Conservation (phyloP, 2,113 vertebrate genomes). For the Pterocles orientalis region DNA sequence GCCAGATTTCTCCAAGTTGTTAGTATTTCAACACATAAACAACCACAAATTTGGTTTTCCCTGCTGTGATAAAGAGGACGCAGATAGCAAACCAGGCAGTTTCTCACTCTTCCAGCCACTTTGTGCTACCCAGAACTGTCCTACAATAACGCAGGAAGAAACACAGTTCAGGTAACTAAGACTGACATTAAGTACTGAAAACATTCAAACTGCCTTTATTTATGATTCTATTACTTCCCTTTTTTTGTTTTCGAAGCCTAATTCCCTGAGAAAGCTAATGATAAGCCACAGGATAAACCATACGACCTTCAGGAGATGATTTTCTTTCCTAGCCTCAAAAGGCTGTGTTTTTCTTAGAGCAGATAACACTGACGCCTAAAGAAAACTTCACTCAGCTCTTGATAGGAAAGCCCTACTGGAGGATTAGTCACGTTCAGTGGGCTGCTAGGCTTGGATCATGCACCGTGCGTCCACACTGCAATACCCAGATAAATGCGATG, state of each 20-base stretch:
- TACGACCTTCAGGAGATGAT: neutral
- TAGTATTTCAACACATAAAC: accelerated
- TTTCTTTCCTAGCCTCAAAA: neutral
- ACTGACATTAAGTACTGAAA: neutral
- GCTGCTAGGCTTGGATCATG: neutral
- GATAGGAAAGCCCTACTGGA: neutral
- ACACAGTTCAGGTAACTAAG: neutral
- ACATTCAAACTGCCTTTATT: neutral
- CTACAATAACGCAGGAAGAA: neutral
- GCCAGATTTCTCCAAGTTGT: neutral
- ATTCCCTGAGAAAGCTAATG: neutral
- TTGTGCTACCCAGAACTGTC: neutral
- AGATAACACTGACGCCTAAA: neutral
- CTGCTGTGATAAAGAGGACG: accelerated
- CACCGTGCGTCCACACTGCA: neutral
- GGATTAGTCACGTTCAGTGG: neutral
- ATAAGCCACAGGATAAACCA: neutral
- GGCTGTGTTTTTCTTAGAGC: neutral
- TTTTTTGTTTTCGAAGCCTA: neutral
- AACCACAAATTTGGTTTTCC: neutral
- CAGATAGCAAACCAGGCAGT: neutral
- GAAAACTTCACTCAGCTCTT: neutral
- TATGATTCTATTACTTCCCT: neutral
- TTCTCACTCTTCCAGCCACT: neutral
- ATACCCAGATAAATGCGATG: neutral